phyloP scores from a whole-genome alignment of 2,797 vertebrate species.

The Aulostomus chinensis region DNA sequence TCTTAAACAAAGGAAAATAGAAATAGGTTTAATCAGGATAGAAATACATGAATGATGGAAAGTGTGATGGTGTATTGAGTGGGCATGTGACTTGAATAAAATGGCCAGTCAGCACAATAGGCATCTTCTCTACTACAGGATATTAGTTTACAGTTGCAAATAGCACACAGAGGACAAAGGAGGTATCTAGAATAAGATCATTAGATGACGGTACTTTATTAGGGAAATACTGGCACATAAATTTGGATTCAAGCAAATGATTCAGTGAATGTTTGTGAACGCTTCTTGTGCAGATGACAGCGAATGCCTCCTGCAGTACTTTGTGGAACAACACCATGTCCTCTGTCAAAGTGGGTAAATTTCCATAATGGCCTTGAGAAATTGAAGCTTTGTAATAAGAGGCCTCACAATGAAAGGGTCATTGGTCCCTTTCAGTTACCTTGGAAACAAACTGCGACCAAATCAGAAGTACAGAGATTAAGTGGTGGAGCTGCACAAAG shows the following conservation, averaged over 20 bases:
- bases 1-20: no score
- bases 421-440: conserved; percentile 55
- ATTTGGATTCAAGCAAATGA: neutral
- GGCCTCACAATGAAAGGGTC: conserved; percentile 40
- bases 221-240: neutral
- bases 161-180: neutral
- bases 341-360: conserved; percentile 27
- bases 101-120: no score
- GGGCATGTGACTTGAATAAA: conserved; percentile 9
- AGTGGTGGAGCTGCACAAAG: conserved; percentile 12
- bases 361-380: conserved; percentile 40
- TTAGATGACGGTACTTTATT: neutral
- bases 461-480: conserved; percentile 13
- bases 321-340: conserved; percentile 1
- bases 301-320: conserved; percentile 5
- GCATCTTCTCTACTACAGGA: conserved; percentile 28
- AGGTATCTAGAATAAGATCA: no score
- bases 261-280: neutral
- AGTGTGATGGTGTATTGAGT: conserved; percentile 1
- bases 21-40: no score
- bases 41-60: no score
- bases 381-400: conserved; percentile 43
- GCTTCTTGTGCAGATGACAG: conserved; percentile 9
- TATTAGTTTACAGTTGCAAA: conserved; percentile 24
- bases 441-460: conserved; percentile 57